phyloP scores from a whole-genome alignment of 2,888 invertebrate species.

The Bursaphelenchus okinawaensis region DNA sequence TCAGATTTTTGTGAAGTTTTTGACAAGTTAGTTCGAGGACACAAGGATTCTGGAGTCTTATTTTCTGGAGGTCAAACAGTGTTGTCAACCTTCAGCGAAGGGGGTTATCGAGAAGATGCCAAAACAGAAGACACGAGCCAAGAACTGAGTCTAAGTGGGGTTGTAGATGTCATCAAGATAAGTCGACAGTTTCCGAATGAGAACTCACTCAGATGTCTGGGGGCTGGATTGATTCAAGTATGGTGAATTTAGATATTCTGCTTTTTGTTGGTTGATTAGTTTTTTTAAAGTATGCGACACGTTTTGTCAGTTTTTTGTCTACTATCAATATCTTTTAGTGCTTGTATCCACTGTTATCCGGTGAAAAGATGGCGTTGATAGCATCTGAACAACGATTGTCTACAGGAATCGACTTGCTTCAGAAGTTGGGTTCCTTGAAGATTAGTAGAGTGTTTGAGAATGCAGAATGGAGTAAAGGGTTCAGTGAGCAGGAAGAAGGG shows the following conservation, averaged over 20 bases:
- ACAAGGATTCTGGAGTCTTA: background rate
- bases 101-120: background rate
- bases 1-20: constrained; percentile 14
- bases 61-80: constrained; percentile 4
- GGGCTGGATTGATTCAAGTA: constrained; percentile 3
- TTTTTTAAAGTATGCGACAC: too few relatives aligned
- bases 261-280: too few relatives aligned
- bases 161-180: background rate
- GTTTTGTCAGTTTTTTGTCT: too few relatives aligned
- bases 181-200: constrained; percentile 13
- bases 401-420: constrained; percentile 42
- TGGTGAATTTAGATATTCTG: too few relatives aligned
- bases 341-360: constrained; percentile 37
- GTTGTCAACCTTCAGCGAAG: background rate
- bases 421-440: constrained; percentile 27
- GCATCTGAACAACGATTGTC: constrained; percentile 37
- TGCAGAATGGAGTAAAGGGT: constrained; percentile 2
- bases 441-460: constrained; percentile 6
- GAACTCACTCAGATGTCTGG: constrained; percentile 6
- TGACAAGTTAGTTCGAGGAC: background rate
- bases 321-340: constrained; percentile 35
- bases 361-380: constrained; percentile 41
- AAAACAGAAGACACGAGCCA: background rate
- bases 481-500: background rate
- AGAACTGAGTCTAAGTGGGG: background rate